Conservation (phyloP, 2,888 invertebrate species). For the Polietes domitor region DNA sequence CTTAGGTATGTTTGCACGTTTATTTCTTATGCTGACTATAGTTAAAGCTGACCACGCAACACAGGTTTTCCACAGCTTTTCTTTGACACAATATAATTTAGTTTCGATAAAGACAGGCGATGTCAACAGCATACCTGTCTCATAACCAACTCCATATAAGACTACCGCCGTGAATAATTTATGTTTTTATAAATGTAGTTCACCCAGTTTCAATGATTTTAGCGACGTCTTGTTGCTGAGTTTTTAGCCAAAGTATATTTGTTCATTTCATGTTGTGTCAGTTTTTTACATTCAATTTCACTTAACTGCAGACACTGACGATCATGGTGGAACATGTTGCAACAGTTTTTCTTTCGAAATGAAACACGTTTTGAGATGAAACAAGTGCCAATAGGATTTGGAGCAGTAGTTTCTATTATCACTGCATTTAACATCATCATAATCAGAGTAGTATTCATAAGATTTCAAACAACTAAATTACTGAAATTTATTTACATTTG, state of each 20-base stretch:
- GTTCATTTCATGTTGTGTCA: background rate
- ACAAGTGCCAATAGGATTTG: background rate
- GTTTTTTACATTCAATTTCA: background rate
- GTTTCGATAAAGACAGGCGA: too few relatives aligned
- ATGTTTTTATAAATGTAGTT: constrained; percentile 9
- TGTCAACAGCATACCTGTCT: background rate
- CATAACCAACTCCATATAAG: background rate
- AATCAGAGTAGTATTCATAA: too few relatives aligned
- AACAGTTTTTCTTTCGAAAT: background rate
- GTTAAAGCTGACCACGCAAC: too few relatives aligned
- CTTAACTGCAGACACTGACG: background rate
- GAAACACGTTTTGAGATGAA: background rate
- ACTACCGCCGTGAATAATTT: background rate
- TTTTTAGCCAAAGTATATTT: background rate
- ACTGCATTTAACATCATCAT: background rate
- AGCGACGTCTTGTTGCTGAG: background rate
- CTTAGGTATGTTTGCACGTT: too few relatives aligned
- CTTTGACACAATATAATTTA: too few relatives aligned
- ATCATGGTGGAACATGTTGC: background rate
- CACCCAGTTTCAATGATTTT: constrained; percentile 1
- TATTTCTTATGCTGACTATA: too few relatives aligned
- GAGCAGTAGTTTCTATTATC: background rate
- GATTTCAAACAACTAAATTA: background rate
- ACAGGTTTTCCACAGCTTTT: too few relatives aligned
- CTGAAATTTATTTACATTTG: background rate